Conservation (phyloP, 2,888 invertebrate species). For the Tetrapedia diversipes region DNA sequence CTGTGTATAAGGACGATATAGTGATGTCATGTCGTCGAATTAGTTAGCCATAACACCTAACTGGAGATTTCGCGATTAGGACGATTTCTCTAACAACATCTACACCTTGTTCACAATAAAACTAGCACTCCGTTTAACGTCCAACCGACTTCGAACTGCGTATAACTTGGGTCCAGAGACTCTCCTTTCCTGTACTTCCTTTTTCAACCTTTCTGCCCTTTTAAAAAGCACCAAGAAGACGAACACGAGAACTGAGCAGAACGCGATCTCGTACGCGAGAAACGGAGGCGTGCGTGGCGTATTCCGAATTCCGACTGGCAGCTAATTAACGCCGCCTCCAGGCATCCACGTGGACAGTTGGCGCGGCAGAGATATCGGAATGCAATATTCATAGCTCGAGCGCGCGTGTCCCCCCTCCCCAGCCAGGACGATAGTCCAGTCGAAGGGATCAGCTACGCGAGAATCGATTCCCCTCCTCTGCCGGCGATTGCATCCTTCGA, state of each 20-base stretch:
- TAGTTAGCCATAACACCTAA: no score
- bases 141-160: no score
- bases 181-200: no score
- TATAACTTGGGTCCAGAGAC: no score
- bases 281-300: conserved; percentile 37
- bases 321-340: conserved; percentile 71
- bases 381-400: conserved; percentile 71
- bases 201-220: neutral
- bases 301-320: conserved; percentile 61
- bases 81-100: no score
- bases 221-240: neutral
- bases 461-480: conserved; percentile 35
- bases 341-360: conserved; percentile 63
- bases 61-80: no score
- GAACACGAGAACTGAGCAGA: neutral
- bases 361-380: conserved; percentile 67
- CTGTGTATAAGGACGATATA: no score
- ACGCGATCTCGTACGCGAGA: conserved; percentile 4
- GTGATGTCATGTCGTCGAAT: no score
- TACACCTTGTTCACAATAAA: no score
- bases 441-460: conserved; percentile 32
- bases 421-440: no score
- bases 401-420: conserved; percentile 26
- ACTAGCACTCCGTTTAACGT: no score
- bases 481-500: conserved; percentile 19